phyloP scores from a whole-genome alignment of 2,888 invertebrate genomes.

The Crematogaster levior region DNA sequence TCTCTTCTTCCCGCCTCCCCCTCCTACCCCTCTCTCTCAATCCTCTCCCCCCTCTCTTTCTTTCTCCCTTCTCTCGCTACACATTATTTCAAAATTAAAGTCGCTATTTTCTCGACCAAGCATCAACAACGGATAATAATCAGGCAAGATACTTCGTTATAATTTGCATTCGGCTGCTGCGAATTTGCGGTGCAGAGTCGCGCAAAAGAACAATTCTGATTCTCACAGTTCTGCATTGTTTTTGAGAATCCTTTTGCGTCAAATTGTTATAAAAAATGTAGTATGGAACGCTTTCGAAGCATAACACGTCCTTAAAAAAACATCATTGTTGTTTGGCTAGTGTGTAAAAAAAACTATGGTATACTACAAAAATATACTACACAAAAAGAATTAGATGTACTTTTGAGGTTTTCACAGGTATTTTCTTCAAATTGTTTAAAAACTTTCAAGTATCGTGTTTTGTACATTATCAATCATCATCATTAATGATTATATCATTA shows the following conservation, averaged over 20 bases:
- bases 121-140: conserved; percentile 16
- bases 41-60: background rate
- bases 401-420: too few relatives aligned
- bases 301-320: background rate
- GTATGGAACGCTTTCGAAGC: background rate
- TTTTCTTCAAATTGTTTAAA: too few relatives aligned
- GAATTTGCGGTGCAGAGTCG: background rate
- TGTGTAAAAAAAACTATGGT: background rate
- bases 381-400: background rate
- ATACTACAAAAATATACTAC: conserved; percentile 2
- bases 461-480: too few relatives aligned
- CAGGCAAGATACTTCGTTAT: background rate
- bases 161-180: conserved; percentile 5
- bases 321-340: background rate
- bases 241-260: background rate
- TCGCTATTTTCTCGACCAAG: background rate
- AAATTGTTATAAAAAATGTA: background rate
- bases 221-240: background rate
- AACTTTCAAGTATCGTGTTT: too few relatives aligned
- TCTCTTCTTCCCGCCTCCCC: background rate
- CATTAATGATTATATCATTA: too few relatives aligned
- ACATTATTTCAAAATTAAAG: conserved; percentile 48
- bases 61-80: background rate
- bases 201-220: background rate
- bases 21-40: background rate